Evolutionary conservation across 2,113 vertebrate species (phyloP).

Genomic region (Mustela lutreola): DNA sequence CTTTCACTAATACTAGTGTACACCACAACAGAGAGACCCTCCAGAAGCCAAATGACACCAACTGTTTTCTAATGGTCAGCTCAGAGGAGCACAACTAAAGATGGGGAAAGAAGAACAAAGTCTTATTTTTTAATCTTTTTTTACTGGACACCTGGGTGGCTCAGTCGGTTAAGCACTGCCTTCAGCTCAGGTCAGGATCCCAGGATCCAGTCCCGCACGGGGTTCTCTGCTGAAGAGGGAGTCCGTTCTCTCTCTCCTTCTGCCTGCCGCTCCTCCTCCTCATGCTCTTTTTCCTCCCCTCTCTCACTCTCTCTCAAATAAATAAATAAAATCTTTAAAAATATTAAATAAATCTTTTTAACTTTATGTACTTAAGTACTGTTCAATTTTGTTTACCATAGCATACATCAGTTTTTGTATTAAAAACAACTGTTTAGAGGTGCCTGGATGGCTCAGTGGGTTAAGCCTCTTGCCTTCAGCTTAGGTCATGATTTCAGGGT

Average conservation of each 20-base stretch:
- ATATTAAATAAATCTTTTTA: too few relatives aligned
- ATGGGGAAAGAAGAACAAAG: background rate
- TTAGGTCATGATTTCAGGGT: background rate
- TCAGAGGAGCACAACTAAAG: background rate
- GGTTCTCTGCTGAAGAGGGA: too few relatives aligned
- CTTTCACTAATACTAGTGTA: background rate
- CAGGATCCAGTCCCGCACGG: too few relatives aligned
- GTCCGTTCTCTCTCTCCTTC: too few relatives aligned
- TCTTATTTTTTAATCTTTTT: background rate
- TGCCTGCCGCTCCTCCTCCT: too few relatives aligned
- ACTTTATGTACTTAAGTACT: background rate
- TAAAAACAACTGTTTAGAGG: conserved; percentile 19
- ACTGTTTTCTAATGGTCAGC: background rate
- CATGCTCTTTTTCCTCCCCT: too few relatives aligned
- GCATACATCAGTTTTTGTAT: conserved; percentile 34
- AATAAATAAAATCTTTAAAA: background rate
- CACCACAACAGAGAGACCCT: background rate
- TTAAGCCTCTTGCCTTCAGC: background rate
- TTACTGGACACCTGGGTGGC: background rate
- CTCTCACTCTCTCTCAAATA: background rate
- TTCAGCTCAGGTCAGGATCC: background rate
- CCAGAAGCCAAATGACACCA: background rate
- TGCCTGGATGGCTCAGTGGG: background rate
- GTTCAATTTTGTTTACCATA: conserved; percentile 39
- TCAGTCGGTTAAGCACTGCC: background rate